Evolutionary conservation across 2,113 vertebrate species (phyloP), one percentile per base, ranked within the genome.

Genomic region (Nyctibius bracteatus): DNA sequence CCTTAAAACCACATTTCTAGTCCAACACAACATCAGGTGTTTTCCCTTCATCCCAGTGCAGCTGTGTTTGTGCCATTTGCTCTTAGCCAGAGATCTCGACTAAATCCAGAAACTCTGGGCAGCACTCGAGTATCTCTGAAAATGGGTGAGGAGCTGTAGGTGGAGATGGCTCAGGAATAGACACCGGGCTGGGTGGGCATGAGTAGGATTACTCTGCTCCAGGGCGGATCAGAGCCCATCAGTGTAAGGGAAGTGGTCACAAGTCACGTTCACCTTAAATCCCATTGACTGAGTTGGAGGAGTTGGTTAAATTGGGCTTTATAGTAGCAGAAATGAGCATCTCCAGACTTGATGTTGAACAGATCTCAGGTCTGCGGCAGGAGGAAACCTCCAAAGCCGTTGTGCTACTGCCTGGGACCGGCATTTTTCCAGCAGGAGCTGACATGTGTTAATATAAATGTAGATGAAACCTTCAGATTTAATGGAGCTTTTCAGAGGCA

Each of bases 121-220:
- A 17, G 51, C 4, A 1, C 41, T 57, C 28, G n/a, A 59, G 8
- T 22, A 0, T 22, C 30, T 43, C 49, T 44, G 81, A 13, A 27
- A 16, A 9, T 0, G 3, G 30, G 5, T 10, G 4, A 2, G 41
- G 71, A 35, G 30, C 2, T 24, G 54, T 19, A 31, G 52, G 37
- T 3, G 5, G 55, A 8, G 22, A 2, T 14, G 57, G 57, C 37
- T 14, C 6, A 2, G 63, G 46, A 24, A 8, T 4, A n/a, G 52
- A 2, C 23, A 3, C 12, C 0, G 1, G 65, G 37, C 7, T 19
- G 7, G 59, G 6, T 12, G 79, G 67, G 8, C 14, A 0, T 0
- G 16, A 15, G 1, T 2, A 9, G 22, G 35, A 7, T 33, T 25
- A 5, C n/a, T n/a, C n/a, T n/a, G n/a, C 33, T 47, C 30, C 78